Conservation (phyloP, 2,888 invertebrate genomes). For the Pocota personata region DNA sequence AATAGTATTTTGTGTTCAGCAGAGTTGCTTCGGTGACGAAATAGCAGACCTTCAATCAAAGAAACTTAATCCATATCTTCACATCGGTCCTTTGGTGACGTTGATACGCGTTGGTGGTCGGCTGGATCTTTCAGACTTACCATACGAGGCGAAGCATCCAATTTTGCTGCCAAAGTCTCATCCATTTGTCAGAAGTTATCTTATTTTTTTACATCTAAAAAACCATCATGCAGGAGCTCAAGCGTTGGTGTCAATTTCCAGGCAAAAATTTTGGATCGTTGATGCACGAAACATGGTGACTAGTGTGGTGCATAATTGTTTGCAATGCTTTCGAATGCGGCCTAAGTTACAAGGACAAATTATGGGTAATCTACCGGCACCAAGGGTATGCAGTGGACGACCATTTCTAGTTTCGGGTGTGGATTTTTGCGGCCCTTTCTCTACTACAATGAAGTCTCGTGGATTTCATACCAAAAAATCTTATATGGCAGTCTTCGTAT, state of each 20-base stretch:
- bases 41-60: not conserved
- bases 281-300: constrained; percentile 39
- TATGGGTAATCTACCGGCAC: constrained; percentile 51
- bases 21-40: constrained; percentile 8
- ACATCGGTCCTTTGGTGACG: too few species aligned
- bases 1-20: constrained; percentile 20
- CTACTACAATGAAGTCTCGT: too few species aligned
- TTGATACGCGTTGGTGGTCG: constrained; percentile 77
- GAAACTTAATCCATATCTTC: constrained; percentile 72
- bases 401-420: constrained; percentile 50
- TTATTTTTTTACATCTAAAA: constrained; percentile 26
- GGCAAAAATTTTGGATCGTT: too few species aligned
- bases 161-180: constrained; percentile 75
- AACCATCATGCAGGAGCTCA: constrained; percentile 50
- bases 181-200: constrained; percentile 28
- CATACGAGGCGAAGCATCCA: constrained; percentile 75
- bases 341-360: constrained; percentile 51
- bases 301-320: constrained; percentile 31
- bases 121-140: constrained; percentile 69
- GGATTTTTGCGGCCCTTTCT: not conserved
- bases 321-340: constrained; percentile 58
- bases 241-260: constrained; percentile 38
- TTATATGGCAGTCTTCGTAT: too few species aligned
- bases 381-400: constrained; percentile 35
- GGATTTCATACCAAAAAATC: too few species aligned